These are phyloP conservation scores for Mustelus asterias DNA, from an alignment of 2,113 vertebrate genomes.

Conservation along the genomic window DNA sequence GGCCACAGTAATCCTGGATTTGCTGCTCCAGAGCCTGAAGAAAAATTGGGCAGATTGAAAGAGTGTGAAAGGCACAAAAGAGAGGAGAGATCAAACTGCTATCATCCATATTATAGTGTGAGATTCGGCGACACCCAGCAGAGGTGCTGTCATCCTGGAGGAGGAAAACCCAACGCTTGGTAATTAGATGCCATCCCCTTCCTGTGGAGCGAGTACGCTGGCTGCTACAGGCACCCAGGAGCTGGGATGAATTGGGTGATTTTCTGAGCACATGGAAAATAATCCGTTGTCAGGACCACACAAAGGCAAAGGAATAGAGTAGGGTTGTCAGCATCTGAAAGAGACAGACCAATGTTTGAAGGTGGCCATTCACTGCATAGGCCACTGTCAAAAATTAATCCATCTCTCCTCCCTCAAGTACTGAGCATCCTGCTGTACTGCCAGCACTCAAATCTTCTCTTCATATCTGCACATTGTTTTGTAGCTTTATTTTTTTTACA, in stretches of 20 bases:
- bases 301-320: not conserved
- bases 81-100: not conserved
- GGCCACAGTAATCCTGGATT: slow-evolving; percentile 51
- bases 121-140: not conserved
- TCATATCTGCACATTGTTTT: not conserved
- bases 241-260: no score
- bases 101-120: not conserved
- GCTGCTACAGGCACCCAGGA: not conserved
- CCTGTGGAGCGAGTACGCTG: no score
- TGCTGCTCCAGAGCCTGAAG: slow-evolving; percentile 52
- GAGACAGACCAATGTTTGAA: not conserved
- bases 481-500: not conserved
- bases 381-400: not conserved
- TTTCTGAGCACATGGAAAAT: not conserved
- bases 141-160: not conserved
- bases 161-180: not conserved
- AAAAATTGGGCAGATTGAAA: not conserved
- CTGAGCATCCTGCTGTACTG: not conserved
- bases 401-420: not conserved
- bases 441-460: not conserved
- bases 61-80: no score
- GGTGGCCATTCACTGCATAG: not conserved
- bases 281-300: not conserved
- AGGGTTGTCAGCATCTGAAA: not conserved
- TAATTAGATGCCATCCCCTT: not conserved